phyloP scores from a whole-genome alignment of 2,888 invertebrate species.

The Dynastes grantii region DNA sequence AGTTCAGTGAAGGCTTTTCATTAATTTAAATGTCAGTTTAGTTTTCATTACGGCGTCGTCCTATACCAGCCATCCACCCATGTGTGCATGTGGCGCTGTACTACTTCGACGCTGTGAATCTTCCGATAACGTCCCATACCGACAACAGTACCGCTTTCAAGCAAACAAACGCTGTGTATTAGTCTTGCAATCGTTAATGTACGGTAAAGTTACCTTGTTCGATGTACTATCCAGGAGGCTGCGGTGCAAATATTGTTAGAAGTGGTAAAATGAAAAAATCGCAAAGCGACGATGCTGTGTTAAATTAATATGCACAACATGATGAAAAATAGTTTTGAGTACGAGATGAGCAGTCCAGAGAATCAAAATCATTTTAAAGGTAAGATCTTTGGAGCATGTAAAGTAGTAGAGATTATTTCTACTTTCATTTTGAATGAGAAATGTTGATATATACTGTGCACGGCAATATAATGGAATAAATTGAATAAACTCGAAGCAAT shows the following conservation, averaged over 20 bases:
- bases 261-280: background rate
- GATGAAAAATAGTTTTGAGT: too few relatives aligned
- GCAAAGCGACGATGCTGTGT: background rate
- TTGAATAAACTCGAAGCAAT: too few relatives aligned
- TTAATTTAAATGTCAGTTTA: conserved; percentile 52
- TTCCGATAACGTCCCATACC: conserved; percentile 44
- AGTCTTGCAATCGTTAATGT: conserved; percentile 33
- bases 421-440: too few relatives aligned
- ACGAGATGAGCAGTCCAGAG: too few relatives aligned
- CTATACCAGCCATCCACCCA: conserved; percentile 1
- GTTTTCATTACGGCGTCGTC: conserved; percentile 42
- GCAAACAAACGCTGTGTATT: conserved; percentile 22
- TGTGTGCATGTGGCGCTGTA: conserved; percentile 2
- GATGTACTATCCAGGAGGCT: background rate
- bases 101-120: conserved; percentile 23
- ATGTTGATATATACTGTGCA: too few relatives aligned
- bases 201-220: conserved; percentile 7
- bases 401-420: too few relatives aligned
- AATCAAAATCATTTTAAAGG: too few relatives aligned
- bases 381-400: too few relatives aligned
- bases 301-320: too few relatives aligned
- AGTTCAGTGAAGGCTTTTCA: conserved; percentile 49
- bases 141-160: conserved; percentile 20
- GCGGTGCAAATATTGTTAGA: background rate
- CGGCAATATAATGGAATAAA: too few relatives aligned